Evolutionary conservation across 2,888 invertebrate species (phyloP).

Genomic region (Lycaena phlaeas): DNA sequence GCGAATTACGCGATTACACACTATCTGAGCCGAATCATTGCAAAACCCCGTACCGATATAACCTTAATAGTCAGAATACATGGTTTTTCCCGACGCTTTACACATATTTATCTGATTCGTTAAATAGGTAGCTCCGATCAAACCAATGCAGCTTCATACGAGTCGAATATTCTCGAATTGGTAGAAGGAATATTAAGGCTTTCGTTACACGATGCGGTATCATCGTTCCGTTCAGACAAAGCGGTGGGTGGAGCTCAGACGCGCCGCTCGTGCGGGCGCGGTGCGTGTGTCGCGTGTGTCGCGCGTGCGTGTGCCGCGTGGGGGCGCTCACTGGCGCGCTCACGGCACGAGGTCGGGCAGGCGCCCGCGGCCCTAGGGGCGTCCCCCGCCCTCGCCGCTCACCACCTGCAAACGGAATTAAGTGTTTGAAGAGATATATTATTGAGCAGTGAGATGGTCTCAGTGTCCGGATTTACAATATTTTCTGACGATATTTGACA

Average conservation of each 20-base stretch:
- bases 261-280: conserved; percentile 12
- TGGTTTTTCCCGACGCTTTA: neutral
- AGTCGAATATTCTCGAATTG: too few relatives aligned
- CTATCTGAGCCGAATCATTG: conserved; percentile 20
- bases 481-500: too few relatives aligned
- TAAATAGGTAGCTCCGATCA: too few relatives aligned
- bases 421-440: too few relatives aligned
- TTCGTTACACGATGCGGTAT: neutral
- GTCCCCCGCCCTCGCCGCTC: conserved; percentile 48
- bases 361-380: conserved; percentile 73
- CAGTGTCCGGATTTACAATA: too few relatives aligned
- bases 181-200: neutral
- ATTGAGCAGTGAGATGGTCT: too few relatives aligned
- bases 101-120: neutral
- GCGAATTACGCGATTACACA: conserved; percentile 16
- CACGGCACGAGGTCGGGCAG: conserved; percentile 75
- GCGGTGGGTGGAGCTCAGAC: conserved; percentile 5
- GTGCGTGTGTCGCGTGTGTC: conserved; percentile 16
- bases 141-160: too few relatives aligned
- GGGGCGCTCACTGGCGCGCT: conserved; percentile 39
- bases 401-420: conserved; percentile 41
- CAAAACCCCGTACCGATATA: conserved; percentile 9
- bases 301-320: conserved; percentile 32
- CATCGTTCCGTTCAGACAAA: neutral
- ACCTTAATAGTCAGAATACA: neutral